Conservation (phyloP, 2,113 vertebrate genomes). For the Peromyscus polionotus region DNA sequence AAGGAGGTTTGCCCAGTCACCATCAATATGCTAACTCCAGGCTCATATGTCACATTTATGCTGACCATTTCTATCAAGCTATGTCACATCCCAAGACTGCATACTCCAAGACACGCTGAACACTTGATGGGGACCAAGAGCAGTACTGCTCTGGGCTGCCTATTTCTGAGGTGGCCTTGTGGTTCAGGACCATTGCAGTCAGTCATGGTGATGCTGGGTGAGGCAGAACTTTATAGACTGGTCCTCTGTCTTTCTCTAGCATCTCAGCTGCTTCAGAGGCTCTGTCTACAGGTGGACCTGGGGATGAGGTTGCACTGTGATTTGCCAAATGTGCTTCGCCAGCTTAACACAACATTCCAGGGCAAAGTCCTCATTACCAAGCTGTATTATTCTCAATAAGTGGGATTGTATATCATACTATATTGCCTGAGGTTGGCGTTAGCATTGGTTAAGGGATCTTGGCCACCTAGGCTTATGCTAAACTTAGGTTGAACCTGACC, state of each 20-base stretch:
- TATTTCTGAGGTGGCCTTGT: background rate
- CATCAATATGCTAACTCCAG: background rate
- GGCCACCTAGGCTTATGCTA: background rate
- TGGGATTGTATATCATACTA: background rate
- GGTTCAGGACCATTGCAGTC: background rate
- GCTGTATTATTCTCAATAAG: background rate
- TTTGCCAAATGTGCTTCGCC: background rate
- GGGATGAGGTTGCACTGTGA: background rate
- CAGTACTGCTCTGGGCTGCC: background rate
- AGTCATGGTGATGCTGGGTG: background rate
- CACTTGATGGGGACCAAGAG: background rate
- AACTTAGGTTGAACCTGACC: background rate
- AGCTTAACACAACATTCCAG: background rate
- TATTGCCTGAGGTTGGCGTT: background rate
- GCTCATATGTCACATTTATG: background rate
- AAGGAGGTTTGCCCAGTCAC: background rate
- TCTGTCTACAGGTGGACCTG: background rate
- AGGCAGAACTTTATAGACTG: background rate
- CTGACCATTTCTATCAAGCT: background rate
- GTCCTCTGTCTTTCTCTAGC: background rate
- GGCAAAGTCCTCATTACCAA: background rate
- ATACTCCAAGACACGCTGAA: background rate
- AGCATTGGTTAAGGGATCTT: background rate
- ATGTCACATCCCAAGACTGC: background rate
- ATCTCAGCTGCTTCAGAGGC: background rate